Evolutionary conservation across 2,888 invertebrate species (phyloP).

Genomic region (Drosophila merina): DNA sequence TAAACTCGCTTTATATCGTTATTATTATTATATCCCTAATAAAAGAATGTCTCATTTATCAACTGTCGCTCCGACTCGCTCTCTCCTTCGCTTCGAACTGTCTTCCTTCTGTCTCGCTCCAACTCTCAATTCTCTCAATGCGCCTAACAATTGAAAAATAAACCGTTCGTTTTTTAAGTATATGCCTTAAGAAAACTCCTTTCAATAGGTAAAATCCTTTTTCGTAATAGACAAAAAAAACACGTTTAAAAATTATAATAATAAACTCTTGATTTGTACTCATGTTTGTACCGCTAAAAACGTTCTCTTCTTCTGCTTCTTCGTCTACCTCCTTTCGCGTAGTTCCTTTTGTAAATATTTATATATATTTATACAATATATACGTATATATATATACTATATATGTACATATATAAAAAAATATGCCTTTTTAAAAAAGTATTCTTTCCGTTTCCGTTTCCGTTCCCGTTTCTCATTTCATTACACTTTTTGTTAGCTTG

Average conservation of each 20-base stretch:
- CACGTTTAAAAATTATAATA: constrained; percentile 44
- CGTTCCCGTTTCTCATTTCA: constrained; percentile 17
- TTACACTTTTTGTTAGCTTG: constrained; percentile 18
- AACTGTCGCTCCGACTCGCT: constrained; percentile 22
- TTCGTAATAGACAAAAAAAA: constrained; percentile 42
- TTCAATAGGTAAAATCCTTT: constrained; percentile 29
- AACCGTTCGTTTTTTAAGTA: constrained; percentile 25
- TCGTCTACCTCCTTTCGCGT: constrained; percentile 4
- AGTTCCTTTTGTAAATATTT: constrained; percentile 55
- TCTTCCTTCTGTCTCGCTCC: constrained; percentile 16
- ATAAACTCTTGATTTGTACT: constrained; percentile 70
- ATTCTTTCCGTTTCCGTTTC: constrained; percentile 16
- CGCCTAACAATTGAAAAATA: constrained; percentile 64
- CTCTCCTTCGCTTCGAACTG: neutral
- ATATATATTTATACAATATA: constrained; percentile 54
- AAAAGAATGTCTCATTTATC: constrained; percentile 35
- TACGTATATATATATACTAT: constrained; percentile 58
- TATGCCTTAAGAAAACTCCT: constrained; percentile 45
- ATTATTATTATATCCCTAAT: constrained; percentile 38
- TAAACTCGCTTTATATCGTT: constrained; percentile 66
- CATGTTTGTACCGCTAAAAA: constrained; percentile 75
- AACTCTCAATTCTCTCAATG: constrained; percentile 3
- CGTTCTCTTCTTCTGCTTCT: constrained; percentile 14
- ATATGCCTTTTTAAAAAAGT: constrained; percentile 62
- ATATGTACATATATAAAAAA: constrained; percentile 69